Evolutionary conservation across 1,140 invertebrate genomes (phyloP), one percentile per base, ranked within the genome.

Genomic region (Mercenaria mercenaria): DNA sequence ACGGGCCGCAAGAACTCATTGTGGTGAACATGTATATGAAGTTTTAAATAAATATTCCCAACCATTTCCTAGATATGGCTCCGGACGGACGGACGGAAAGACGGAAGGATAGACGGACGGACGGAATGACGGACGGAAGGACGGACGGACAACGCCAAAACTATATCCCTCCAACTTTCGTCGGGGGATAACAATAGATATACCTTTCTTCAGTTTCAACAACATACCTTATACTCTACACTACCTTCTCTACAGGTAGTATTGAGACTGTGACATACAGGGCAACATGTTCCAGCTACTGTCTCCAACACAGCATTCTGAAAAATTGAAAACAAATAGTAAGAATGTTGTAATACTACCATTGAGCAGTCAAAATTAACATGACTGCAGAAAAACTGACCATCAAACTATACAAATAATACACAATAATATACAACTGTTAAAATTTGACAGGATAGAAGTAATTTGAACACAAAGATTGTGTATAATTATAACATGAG

Each of bases 391-490:
- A 3, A 56, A 47, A 10, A 10, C 43, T 47, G 43, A 10, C 8
- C 43, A 47, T 47, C 10, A 61, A n/a, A 67, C 43, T 47, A 18
- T 47, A 47, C 43, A 47, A 10, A 47, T 18, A 92, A 93, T 26
- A 47, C 52, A 69, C 92, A 56, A 59, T 88, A 56, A 91, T 93
- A 94, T 26, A 83, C 76, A 37, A 91, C 26, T 29, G 69, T 76
- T 23, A 91, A 29, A 61, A 61, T 11, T 61, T 23, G 8, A 61
- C 26, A 61, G 56, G 56, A 10, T 61, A n/a, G 6, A 8, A 61
- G 56, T 6, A 20, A 61, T 61, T 6, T n/a, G 8, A 6, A n/a
- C 56, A 13, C 56, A 61, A 4, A 13, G 88, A 88, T 47, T 79
- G 90, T 50, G n/a, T n/a, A 91, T 92, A 94, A 29, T 80, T 67